Conservation (phyloP, 2,113 vertebrate species). For the Syngnathoides biaculeatus region DNA sequence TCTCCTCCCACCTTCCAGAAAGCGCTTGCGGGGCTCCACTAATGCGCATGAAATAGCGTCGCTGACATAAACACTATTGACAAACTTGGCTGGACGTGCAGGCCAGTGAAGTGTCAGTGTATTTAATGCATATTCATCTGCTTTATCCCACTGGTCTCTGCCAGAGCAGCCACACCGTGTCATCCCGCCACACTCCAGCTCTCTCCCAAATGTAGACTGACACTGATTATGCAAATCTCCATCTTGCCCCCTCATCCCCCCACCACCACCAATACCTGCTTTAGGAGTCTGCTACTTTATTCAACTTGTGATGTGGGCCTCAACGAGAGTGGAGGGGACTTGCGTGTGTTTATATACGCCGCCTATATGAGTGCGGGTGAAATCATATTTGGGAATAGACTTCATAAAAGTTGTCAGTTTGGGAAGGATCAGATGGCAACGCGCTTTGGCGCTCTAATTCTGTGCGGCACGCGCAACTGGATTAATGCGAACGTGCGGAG, state of each 20-base stretch:
- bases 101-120: conserved; percentile 65
- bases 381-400: conserved; percentile 56
- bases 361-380: conserved; percentile 55
- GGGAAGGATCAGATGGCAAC: conserved; percentile 59
- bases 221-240: conserved; percentile 83
- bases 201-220: conserved; percentile 78
- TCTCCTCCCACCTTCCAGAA: conserved; percentile 53
- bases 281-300: conserved; percentile 68
- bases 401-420: conserved; percentile 65
- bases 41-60: conserved; percentile 69
- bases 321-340: conserved; percentile 36
- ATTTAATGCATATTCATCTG: conserved; percentile 74
- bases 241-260: conserved; percentile 58
- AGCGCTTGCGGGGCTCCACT: conserved; percentile 41
- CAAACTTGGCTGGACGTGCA: conserved; percentile 75
- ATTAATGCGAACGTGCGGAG: not conserved
- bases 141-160: conserved; percentile 65
- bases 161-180: conserved; percentile 66
- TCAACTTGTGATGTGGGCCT: conserved; percentile 67
- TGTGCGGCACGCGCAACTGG: conserved; percentile 37
- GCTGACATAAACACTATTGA: conserved; percentile 74
- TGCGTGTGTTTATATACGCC: conserved; percentile 14
- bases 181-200: conserved; percentile 74
- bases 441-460: conserved; percentile 64
- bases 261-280: conserved; percentile 66